phyloP scores from a whole-genome alignment of 2,888 invertebrate genomes.

The Cosmorhoe ocellata region DNA sequence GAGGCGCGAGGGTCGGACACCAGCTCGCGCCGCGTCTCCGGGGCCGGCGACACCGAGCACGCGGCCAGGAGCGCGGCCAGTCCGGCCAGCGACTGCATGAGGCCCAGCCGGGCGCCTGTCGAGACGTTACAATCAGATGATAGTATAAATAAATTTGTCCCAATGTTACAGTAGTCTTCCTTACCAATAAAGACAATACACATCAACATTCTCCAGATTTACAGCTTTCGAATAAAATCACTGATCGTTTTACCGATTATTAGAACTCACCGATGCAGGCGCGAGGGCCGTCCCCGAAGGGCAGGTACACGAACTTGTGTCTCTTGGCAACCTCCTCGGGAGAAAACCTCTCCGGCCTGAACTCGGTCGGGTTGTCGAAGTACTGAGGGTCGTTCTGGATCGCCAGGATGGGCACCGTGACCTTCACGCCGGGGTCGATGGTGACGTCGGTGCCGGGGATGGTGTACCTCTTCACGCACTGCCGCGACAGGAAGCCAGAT shows the following conservation, averaged over 20 bases:
- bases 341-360: conserved; percentile 58
- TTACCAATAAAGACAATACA: no score
- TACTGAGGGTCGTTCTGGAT: conserved; percentile 59
- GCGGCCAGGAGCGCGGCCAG: conserved; percentile 55
- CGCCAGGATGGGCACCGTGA: conserved; percentile 29
- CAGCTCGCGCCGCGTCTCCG: conserved; percentile 41
- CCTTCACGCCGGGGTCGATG: conserved; percentile 43
- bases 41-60: conserved; percentile 50
- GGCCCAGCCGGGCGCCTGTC: conserved; percentile 59
- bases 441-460: conserved; percentile 46
- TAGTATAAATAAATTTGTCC: no score
- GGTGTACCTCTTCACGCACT: conserved; percentile 44
- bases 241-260: no score
- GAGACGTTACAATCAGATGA: no score
- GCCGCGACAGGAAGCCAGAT: conserved; percentile 44
- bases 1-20: conserved; percentile 47
- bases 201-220: no score
- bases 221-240: no score
- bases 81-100: conserved; percentile 67
- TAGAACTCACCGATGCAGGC: conserved; percentile 61
- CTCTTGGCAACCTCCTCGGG: conserved; percentile 41
- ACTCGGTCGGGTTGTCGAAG: conserved; percentile 52
- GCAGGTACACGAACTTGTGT: conserved; percentile 56
- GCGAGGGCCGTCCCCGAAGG: conserved; percentile 64
- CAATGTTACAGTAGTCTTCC: no score